These are phyloP conservation scores for Nysson spinosus DNA, from an alignment of 2,888 invertebrate genomes.

Conservation along the genomic window DNA sequence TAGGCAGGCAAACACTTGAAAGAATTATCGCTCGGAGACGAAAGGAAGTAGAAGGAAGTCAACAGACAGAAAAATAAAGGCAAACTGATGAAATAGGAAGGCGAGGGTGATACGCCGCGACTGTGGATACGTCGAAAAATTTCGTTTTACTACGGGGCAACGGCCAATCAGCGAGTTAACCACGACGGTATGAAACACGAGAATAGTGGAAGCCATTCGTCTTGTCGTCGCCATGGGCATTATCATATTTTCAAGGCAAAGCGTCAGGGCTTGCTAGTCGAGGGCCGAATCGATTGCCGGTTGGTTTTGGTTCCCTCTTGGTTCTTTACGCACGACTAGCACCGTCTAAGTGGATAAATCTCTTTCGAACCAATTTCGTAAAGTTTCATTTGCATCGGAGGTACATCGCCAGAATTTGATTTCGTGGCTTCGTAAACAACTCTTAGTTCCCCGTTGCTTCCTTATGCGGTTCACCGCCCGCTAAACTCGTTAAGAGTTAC, in stretches of 20 bases:
- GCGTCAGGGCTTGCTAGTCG: conserved; percentile 45
- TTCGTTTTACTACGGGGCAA: conserved; percentile 54
- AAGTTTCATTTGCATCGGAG: conserved; percentile 70
- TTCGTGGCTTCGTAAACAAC: conserved; percentile 66
- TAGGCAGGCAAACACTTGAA: conserved; percentile 25
- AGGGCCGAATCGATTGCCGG: conserved; percentile 35
- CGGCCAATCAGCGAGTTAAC: conserved; percentile 69
- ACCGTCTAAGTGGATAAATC: conserved; percentile 67
- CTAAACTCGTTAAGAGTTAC: conserved; percentile 53
- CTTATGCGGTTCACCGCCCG: conserved; percentile 41
- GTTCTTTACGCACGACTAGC: conserved; percentile 55
- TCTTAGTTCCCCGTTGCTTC: conserved; percentile 45
- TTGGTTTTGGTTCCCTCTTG: conserved; percentile 33
- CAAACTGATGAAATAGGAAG: conserved; percentile 58
- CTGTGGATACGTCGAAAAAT: conserved; percentile 57
- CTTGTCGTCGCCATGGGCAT: conserved; percentile 68
- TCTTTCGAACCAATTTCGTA: conserved; percentile 69
- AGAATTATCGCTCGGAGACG: conserved; percentile 52
- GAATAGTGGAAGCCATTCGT: conserved; percentile 65
- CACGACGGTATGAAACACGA: conserved; percentile 56
- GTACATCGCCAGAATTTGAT: conserved; percentile 62
- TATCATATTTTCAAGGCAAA: conserved; percentile 70
- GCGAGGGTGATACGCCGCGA: conserved; percentile 34
- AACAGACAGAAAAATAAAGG: conserved; percentile 44
- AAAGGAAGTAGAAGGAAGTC: conserved; percentile 14